A percentile compares a stretch with the other conserved stretches of the same genome.
Conservation (phyloP, 2,113 vertebrate genomes). For the Vicugna pacos region DNA sequence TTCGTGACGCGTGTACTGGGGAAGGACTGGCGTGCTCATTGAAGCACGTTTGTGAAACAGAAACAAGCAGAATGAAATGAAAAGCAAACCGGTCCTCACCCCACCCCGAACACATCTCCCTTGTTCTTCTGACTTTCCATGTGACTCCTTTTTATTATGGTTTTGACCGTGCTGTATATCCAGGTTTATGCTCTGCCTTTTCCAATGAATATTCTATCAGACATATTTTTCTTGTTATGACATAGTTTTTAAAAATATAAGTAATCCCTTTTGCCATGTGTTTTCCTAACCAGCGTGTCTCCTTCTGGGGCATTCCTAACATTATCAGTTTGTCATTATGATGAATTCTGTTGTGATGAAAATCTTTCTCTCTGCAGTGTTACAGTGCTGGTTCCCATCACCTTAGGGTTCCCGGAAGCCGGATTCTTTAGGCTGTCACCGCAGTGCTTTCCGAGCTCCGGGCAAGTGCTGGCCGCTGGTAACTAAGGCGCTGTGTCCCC, state of each 20-base stretch:
- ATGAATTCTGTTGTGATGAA: neutral
- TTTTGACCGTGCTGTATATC: neutral
- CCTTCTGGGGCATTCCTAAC: neutral
- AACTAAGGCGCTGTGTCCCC: neutral
- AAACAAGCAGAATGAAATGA: neutral
- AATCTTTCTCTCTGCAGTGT: neutral
- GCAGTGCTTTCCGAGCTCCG: neutral
- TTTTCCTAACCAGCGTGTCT: neutral
- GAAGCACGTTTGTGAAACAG: too few species aligned
- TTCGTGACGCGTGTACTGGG: neutral
- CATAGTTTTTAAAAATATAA: neutral
- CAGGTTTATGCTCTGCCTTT: neutral
- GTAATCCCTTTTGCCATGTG: neutral
- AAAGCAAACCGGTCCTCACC: neutral
- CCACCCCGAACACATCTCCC: too few species aligned
- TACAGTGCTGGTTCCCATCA: neutral
- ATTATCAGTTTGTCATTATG: neutral
- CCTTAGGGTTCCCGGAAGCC: neutral
- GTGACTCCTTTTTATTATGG: neutral
- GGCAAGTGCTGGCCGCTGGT: neutral
- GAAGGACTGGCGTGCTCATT: accelerated
- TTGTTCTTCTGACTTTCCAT: neutral
- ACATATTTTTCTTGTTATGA: neutral
- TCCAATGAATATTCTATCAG: accelerated
- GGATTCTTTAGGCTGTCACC: neutral